These are phyloP conservation scores for Mormyrus iriodes DNA, from an alignment of 2,113 vertebrate species.

Conservation along the genomic window DNA sequence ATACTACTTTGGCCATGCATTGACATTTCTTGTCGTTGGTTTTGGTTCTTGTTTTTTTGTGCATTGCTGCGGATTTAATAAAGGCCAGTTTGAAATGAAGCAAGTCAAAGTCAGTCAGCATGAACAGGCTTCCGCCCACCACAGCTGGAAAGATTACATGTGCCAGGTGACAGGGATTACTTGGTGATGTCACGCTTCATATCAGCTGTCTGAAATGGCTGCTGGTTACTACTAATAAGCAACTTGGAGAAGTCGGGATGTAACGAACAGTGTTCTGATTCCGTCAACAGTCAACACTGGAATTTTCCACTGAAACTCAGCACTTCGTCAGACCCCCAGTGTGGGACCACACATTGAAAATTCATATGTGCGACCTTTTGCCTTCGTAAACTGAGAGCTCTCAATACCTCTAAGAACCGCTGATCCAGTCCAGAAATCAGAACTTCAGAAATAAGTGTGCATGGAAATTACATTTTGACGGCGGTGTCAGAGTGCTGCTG, in stretches of 20 bases:
- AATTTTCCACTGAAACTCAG: background rate
- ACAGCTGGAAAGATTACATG: background rate
- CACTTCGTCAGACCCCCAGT: background rate
- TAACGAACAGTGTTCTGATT: background rate
- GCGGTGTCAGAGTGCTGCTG: background rate
- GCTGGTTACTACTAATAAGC: background rate
- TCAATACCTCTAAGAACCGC: background rate
- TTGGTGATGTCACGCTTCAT: background rate
- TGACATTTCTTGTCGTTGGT: too few species aligned
- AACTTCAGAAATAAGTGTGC: background rate
- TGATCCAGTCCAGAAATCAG: background rate
- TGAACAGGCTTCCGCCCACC: slow-evolving; percentile 23
- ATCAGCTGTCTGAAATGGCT: background rate
- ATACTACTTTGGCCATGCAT: background rate
- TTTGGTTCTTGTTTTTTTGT: background rate
- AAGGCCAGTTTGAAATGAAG: background rate
- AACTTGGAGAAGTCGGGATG: background rate
- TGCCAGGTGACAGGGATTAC: background rate
- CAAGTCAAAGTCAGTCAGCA: background rate
- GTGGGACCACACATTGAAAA: background rate
- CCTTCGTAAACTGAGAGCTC: background rate
- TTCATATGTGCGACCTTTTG: background rate
- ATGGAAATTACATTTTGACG: background rate
- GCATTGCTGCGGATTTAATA: background rate
- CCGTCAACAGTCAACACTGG: background rate